Base-by-base conservation (phyloP, 2,797 vertebrate species). In the Sebastes minor region DNA sequence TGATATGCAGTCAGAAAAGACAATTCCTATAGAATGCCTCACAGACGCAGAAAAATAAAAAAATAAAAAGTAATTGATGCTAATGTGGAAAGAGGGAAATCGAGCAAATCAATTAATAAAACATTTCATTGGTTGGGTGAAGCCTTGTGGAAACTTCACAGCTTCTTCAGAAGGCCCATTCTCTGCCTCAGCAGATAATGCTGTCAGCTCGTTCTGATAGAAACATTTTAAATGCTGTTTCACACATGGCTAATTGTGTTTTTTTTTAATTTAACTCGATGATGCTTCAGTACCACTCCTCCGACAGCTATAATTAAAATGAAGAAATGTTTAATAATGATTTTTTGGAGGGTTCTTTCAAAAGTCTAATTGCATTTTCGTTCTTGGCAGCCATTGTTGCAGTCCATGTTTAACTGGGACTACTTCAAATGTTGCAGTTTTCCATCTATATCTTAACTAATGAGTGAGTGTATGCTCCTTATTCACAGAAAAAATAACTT, bases 61-160 rank as follows among this genome's bases (percentile, higher is more conserved):
- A 14, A 38, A 3, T 74, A 82, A 71, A 85, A 84, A 82, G 71
- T 85, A 87, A 92, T 91, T 89, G 82, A 91, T 80, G 86, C 79
- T 82, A 76, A 86, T 85, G 79, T 71, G 65, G 72, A 53, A 71
- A 84, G 84, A 57, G 46, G 68, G 77, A 86, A 90, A 89, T 75
- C 33, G 78, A 88, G 84, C 74, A 88, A 93, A 90, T 92, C 89
- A 91, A 87, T 94, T 89, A 90, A 88, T 88, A 85, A 70, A 74
- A 82, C 71, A 82, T 88, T 81, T 84, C 70, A 73, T 86, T 89
- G 46, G 57, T 79, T 91, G 81, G 60, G 64, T 66, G 83, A 85
- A 82, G 82, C 81, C 86, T 93, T 71, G 89, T 84, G 83, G 87
- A 93, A 92, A 92, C 84, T 84, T 88, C 79, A 79, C 84, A 89